A percentile compares a stretch with the other conserved stretches of the same genome.
These are phyloP conservation scores for Trididemnum miniatum DNA, from an alignment of 23 tunicate genomes.

Conservation along the genomic window DNA sequence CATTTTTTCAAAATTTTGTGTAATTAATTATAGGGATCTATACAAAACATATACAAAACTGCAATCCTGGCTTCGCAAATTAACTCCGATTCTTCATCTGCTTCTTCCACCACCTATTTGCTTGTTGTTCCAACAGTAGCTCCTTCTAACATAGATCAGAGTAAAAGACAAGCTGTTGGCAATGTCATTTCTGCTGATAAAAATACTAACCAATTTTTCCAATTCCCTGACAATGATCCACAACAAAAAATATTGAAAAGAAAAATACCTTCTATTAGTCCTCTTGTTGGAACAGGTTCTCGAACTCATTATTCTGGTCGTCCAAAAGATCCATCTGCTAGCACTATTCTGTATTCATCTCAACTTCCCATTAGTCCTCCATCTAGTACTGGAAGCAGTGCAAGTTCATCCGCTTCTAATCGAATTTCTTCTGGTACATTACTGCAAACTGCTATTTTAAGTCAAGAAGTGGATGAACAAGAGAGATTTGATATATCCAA, in stretches of 20 bases:
- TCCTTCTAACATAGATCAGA: slow-evolving; percentile 84
- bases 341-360: not conserved
- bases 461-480: slow-evolving; percentile 26
- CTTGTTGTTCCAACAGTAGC: slow-evolving; percentile 89
- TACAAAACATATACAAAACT: no score
- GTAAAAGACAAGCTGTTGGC: slow-evolving; percentile 91
- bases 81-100: slow-evolving; percentile 34
- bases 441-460: slow-evolving; percentile 5
- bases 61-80: slow-evolving; percentile 91
- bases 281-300: slow-evolving; percentile 30
- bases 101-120: slow-evolving; percentile 84
- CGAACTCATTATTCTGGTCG: slow-evolving; percentile 30
- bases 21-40: no score
- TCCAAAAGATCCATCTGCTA: slow-evolving; percentile 23
- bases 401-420: slow-evolving; percentile 35
- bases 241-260: slow-evolving; percentile 70
- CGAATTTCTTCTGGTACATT: slow-evolving; percentile 20
- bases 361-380: slow-evolving; percentile 45
- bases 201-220: slow-evolving; percentile 49
- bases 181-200: slow-evolving; percentile 61
- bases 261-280: slow-evolving; percentile 71
- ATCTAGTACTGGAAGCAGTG: slow-evolving; percentile 49
- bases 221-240: slow-evolving; percentile 65
- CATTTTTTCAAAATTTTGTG: no score
- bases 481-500: slow-evolving; percentile 16